These are phyloP conservation scores for Psittacula echo DNA, from an alignment of 2,797 vertebrate species.

Conservation along the genomic window DNA sequence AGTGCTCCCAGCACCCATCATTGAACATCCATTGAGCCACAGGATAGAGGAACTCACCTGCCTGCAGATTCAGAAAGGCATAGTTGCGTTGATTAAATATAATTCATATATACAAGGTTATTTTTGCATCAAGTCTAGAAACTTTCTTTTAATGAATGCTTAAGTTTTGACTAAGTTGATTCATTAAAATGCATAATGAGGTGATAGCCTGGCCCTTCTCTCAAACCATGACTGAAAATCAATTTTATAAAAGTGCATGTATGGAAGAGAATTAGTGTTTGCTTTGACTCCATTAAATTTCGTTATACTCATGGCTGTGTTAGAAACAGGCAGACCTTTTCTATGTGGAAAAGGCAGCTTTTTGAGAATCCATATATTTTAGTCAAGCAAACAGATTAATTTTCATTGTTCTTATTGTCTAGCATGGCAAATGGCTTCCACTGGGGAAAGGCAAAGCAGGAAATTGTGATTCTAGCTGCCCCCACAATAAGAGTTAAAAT, in stretches of 20 bases:
- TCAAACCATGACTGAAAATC: not conserved
- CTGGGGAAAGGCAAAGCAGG: not conserved
- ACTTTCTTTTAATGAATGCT: not conserved
- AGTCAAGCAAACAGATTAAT: not conserved
- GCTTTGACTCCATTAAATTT: not conserved
- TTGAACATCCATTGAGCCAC: not conserved
- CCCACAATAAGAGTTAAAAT: not conserved
- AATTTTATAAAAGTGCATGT: not conserved
- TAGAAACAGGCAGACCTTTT: not conserved
- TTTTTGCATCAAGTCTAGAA: not conserved
- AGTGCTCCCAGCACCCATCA: not conserved
- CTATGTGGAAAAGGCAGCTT: not conserved
- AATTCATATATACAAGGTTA: not conserved
- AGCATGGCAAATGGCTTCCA: not conserved
- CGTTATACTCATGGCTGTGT: not conserved
- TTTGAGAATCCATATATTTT: not conserved
- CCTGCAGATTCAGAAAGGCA: not conserved
- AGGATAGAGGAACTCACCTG: not conserved
- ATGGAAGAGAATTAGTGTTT: not conserved
- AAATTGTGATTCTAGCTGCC: not conserved
- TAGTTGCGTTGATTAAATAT: not conserved
- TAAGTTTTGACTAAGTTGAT: not conserved
- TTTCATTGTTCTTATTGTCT: not conserved
- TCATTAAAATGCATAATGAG: not conserved
- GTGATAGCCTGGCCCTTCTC: not conserved